These are phyloP conservation scores for Andrena trimmerana DNA, from an alignment of 2,888 invertebrate species.

Conservation along the genomic window DNA sequence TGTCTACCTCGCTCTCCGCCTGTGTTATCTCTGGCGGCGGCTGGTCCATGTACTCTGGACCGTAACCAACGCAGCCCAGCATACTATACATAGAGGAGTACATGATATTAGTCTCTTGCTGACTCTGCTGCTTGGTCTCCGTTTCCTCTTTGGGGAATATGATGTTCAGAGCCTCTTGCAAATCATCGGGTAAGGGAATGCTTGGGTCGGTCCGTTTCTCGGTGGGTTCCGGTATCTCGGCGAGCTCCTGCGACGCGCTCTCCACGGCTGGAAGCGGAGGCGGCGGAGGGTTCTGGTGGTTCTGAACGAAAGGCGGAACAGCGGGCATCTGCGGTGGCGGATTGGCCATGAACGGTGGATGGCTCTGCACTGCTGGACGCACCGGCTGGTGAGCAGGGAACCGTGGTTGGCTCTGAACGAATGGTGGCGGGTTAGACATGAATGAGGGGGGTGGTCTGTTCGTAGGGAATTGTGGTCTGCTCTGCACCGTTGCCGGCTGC, in stretches of 20 bases:
- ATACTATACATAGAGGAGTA: conserved; percentile 84
- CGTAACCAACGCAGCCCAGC: conserved; percentile 82
- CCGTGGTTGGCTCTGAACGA: conserved; percentile 72
- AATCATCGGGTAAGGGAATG: conserved; percentile 88
- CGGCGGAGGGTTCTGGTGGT: conserved; percentile 68
- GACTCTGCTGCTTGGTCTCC: conserved; percentile 75
- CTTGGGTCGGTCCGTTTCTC: conserved; percentile 85
- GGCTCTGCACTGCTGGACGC: conserved; percentile 69
- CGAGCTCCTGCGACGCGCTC: conserved; percentile 76
- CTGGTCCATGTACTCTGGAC: conserved; percentile 83
- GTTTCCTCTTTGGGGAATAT: conserved; percentile 88
- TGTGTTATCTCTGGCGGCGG: conserved; percentile 83
- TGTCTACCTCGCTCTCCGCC: conserved; percentile 76
- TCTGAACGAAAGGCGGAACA: conserved; percentile 57
- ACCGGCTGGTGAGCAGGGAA: conserved; percentile 64
- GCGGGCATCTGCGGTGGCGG: conserved; percentile 68
- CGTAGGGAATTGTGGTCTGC: conserved; percentile 75
- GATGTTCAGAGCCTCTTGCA: conserved; percentile 89
- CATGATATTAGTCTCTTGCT: conserved; percentile 79
- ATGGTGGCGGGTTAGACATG: conserved; percentile 76
- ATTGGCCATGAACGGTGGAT: conserved; percentile 65
- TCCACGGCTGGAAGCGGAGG: conserved; percentile 68
- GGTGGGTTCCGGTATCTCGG: conserved; percentile 84
- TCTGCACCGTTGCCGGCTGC: conserved; percentile 43
- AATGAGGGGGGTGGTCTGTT: conserved; percentile 79